Evolutionary conservation across 2,113 vertebrate species (phyloP), one percentile per base, ranked within the genome.

Genomic region (Otis tarda): DNA sequence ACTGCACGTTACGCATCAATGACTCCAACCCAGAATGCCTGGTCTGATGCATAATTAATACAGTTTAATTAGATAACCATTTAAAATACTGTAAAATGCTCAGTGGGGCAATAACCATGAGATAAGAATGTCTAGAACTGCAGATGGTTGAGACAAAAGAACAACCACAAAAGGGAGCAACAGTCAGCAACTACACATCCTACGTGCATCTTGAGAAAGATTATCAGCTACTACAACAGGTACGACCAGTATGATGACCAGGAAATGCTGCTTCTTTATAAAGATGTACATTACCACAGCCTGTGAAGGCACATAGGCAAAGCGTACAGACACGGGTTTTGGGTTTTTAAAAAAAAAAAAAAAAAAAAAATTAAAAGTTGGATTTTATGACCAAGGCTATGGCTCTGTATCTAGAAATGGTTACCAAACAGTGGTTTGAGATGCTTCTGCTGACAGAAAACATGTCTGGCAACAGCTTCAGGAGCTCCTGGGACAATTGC

Each of bases 11-110:
- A 89, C 56, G 50, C 81, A 76, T 52, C 74, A 67, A 7, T 30
- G 43, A 88, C 7, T 94, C 64, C 59, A 50, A 90, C 14, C 12
- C 71, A 70, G 59, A 93, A 90, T 8, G 41, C 37, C 63, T 43
- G 6, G 52, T 12, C 68, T 67, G 59, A 65, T 94, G 85, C 45
- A 94, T 83, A 90, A 90, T 85, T 94, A 79, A 94, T 84, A 73
- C 2, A 57, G 31, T 86, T 80, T 83, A 93, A 94, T 86, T 83
- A 93, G 63, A 92, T 56, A 75, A 75, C 50, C 55, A 68, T 60
- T 86, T 92, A 78, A 88, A 76, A 88, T 33, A 69, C 25, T 70
- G 84, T 90, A 55, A 95, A 90, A 87, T 55, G 50, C 28, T 93
- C 63, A n/a, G 9, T 67, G 39, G 14, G 37, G 18, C 49, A 93